Evolutionary conservation across 2,113 vertebrate genomes (phyloP), one percentile per base, ranked within the genome.

Genomic region (Paedocypris sp.): DNA sequence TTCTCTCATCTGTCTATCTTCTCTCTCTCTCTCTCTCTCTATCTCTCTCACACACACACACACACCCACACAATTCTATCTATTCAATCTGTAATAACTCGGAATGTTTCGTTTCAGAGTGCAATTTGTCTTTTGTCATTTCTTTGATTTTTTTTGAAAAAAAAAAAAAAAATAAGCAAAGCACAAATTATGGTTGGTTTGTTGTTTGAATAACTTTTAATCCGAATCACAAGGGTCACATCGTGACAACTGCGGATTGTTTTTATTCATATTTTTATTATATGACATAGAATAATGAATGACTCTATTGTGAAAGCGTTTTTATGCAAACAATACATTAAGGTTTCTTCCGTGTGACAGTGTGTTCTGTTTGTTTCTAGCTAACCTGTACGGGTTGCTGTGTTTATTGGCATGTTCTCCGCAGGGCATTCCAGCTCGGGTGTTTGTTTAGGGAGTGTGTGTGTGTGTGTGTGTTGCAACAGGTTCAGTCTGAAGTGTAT

Each of bases 401-500:
- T 56, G 15, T 54, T 28, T 54, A 28, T 51, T 71, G 36, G 20
- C 28, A 53, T 47, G 39, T 48, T 31, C 19, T 28, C 42, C 3
- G 29, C 39, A 53, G 36, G 64, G 65, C 69, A 81, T 83, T 84
- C 78, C 79, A 58, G 71, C 33, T 33, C 13, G 25, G 71, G 61
- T 22, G 70, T 41, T 13, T 60, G 66, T 75, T 64, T 10, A 48
- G 46, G 42, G 19, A 36, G 26, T 32, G 38, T 53, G 50, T 75
- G 75, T 11, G n/a, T 75, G 75, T 11, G n/a, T 38, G 20, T 53
- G 69, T 83, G 80, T 82, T 78, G 77, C 73, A 81, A 82, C 81
- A 85, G 78, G 71, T 71, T 73, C 59, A 53, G 77, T 78, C 80
- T n/a, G 79, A 80, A 28, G 36, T 12, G n/a, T 16, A 8, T 23